Evolutionary conservation across 2,797 vertebrate genomes (phyloP).

Genomic region (Notamacropus eugenii): DNA sequence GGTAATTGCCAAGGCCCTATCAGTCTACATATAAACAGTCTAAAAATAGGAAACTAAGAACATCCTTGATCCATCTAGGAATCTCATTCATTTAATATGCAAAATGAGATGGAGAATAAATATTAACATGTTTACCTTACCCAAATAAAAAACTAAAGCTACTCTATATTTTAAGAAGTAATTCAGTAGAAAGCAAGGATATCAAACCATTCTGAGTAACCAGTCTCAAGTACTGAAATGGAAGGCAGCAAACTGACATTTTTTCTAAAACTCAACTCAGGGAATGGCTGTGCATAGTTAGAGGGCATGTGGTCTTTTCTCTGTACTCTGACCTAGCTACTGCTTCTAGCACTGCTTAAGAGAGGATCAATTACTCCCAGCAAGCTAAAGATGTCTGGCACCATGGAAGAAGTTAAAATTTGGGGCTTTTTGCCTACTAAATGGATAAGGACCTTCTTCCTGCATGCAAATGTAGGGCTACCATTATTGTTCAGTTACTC

Average conservation of each 20-base stretch:
- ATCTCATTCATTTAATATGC: slow-evolving; percentile 41
- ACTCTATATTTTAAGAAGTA: slow-evolving; percentile 54
- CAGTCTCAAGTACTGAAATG: slow-evolving; percentile 19
- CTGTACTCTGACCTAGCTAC: slow-evolving; percentile 32
- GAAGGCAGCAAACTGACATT: not conserved
- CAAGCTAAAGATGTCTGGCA: slow-evolving; percentile 57
- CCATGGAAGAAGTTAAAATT: slow-evolving; percentile 41
- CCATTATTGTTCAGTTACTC: too few relatives aligned
- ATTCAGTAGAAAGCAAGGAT: slow-evolving; percentile 42
- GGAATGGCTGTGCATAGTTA: slow-evolving; percentile 29
- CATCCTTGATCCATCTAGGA: slow-evolving; percentile 52
- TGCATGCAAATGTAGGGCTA: not conserved
- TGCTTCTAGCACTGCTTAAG: slow-evolving; percentile 63
- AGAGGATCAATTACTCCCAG: slow-evolving; percentile 47
- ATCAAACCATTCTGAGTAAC: slow-evolving; percentile 62
- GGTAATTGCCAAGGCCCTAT: too few relatives aligned
- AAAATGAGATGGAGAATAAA: slow-evolving; percentile 28
- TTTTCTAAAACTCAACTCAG: slow-evolving; percentile 13
- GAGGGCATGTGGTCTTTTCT: slow-evolving; percentile 28
- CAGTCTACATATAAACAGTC: too few relatives aligned
- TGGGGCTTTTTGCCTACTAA: slow-evolving; percentile 39
- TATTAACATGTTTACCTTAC: slow-evolving; percentile 28
- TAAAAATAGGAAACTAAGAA: slow-evolving; percentile 55
- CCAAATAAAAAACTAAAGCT: slow-evolving; percentile 40
- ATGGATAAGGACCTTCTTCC: slow-evolving; percentile 42